Percentiles rank a stretch among this genome's conserved stretches.
phyloP scores from a whole-genome alignment of 2,797 vertebrate species.

The Sarcoramphus papa region DNA sequence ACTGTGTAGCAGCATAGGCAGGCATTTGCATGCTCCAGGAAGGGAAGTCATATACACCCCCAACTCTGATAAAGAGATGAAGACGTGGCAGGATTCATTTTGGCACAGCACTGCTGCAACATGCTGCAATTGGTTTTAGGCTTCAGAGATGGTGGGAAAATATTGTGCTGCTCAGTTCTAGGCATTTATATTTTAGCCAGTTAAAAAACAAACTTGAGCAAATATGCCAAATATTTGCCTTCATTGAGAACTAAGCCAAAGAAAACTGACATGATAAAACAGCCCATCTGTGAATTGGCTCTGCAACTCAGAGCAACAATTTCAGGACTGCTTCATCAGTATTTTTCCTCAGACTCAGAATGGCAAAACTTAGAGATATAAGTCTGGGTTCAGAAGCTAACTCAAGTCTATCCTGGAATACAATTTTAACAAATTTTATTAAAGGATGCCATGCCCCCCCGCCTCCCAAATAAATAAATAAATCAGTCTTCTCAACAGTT shows the following conservation, averaged over 20 bases:
- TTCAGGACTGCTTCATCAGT: background rate
- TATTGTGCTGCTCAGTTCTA: background rate
- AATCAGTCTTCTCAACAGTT: background rate
- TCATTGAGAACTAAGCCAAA: slow-evolving; percentile 6
- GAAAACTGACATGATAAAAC: background rate
- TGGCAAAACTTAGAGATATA: background rate
- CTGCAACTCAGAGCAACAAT: background rate
- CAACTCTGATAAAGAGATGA: background rate
- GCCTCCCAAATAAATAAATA: background rate
- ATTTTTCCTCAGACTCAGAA: background rate
- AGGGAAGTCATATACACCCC: background rate
- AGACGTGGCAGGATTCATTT: background rate
- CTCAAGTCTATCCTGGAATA: background rate
- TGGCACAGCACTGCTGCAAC: background rate
- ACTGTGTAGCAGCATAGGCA: background rate
- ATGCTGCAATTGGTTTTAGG: background rate
- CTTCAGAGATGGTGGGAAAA: background rate
- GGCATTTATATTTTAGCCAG: background rate
- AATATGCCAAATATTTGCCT: background rate
- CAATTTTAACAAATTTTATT: background rate
- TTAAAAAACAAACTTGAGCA: background rate
- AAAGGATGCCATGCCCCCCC: background rate
- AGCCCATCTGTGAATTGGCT: background rate
- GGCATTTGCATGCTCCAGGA: background rate
- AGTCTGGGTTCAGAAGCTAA: background rate